Evolutionary conservation across 2,888 invertebrate species (phyloP).

Genomic region (Flexamia atlantica): DNA sequence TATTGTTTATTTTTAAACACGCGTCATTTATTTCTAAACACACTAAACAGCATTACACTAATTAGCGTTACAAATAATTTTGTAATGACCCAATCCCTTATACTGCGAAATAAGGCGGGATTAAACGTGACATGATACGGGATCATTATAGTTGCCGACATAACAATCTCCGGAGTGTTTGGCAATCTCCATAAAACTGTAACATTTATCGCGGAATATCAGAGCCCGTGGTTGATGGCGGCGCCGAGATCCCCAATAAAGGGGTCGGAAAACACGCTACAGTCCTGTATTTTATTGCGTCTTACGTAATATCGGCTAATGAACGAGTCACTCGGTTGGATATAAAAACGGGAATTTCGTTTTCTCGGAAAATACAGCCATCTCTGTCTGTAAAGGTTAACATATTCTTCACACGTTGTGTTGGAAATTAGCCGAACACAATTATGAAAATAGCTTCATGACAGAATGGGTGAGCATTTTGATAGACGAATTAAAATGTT

Average conservation of each 20-base stretch:
- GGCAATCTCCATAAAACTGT: constrained; percentile 41
- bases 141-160: background rate
- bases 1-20: no score
- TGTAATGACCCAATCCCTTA: background rate
- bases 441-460: no score
- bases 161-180: constrained; percentile 36
- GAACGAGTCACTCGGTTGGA: background rate
- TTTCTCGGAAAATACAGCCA: no score
- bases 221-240: background rate
- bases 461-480: no score
- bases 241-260: constrained; percentile 14
- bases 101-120: background rate
- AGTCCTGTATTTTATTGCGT: constrained; percentile 17
- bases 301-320: constrained; percentile 11
- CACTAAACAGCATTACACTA: no score
- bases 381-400: no score
- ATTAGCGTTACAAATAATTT: background rate
- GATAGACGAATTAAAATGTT: no score
- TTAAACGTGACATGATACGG: background rate
- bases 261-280: constrained; percentile 27
- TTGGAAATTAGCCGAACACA: no score
- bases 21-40: no score
- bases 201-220: constrained; percentile 36
- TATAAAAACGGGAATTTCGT: background rate
- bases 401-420: no score